phyloP scores from a whole-genome alignment of 2,888 invertebrate species.

The Hemicrepidius hirtus region DNA sequence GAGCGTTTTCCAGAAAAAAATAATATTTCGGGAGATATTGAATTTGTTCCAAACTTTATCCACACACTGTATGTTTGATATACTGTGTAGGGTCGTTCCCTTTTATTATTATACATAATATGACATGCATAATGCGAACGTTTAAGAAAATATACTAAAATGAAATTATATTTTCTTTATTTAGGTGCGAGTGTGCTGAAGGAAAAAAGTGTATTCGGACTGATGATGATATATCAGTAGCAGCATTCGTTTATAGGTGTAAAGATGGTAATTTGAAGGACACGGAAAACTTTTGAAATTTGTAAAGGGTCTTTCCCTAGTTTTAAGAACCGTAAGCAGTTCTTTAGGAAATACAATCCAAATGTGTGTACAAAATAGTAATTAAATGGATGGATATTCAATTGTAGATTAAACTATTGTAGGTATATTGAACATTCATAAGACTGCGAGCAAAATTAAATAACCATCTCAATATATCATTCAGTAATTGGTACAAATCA shows the following conservation, averaged over 20 bases:
- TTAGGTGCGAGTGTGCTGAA: conserved; percentile 74
- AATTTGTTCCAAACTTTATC: no score
- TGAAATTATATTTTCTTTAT: conserved; percentile 49
- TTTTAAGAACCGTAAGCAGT: background rate
- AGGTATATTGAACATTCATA: no score
- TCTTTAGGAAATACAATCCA: conserved; percentile 2
- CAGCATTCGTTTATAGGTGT: conserved; percentile 78
- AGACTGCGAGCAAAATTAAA: no score
- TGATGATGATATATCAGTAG: conserved; percentile 76
- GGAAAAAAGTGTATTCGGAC: conserved; percentile 72
- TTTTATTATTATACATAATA: no score
- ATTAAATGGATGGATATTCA: background rate
- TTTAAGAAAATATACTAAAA: no score
- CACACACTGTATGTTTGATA: no score
- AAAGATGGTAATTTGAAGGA: conserved; percentile 55
- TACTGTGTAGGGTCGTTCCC: no score
- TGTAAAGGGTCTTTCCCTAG: conserved; percentile 17
- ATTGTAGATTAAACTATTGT: background rate
- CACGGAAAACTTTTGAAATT: conserved; percentile 34
- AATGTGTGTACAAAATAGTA: conserved; percentile 6
- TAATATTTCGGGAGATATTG: no score
- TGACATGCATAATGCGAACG: no score
- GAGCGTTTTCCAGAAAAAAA: no score
- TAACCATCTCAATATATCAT: no score
- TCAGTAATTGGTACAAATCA: no score